Conservation (phyloP, 23 tunicate species). For the Halocynthia aurantium region DNA sequence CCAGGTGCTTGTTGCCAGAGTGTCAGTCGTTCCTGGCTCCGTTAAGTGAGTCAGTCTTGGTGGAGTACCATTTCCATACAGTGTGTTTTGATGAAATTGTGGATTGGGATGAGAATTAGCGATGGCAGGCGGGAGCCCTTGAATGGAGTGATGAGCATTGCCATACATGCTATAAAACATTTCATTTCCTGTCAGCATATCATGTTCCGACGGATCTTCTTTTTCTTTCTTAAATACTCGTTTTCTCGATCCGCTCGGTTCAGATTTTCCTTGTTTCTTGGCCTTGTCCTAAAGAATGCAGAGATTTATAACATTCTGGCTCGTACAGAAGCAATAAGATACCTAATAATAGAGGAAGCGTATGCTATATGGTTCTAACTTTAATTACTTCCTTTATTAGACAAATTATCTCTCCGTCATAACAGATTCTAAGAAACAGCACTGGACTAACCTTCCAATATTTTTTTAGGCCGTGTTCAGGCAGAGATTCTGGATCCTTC, state of each 20-base stretch:
- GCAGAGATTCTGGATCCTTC: constrained; percentile 86
- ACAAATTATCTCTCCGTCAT: background rate
- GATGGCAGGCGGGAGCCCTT: background rate
- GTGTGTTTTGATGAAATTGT: constrained; percentile 1
- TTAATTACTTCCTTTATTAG: constrained; percentile 10
- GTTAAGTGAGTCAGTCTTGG: background rate
- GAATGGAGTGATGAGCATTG: background rate
- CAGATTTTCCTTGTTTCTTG: constrained; percentile 32
- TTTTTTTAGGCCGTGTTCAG: constrained; percentile 91
- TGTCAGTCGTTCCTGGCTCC: constrained; percentile 1
- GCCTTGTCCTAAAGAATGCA: constrained; percentile 56
- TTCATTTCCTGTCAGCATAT: constrained; percentile 27
- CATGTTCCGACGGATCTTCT: constrained; percentile 5
- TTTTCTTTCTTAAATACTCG: constrained; percentile 7
- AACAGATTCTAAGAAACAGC: background rate
- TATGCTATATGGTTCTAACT: background rate
- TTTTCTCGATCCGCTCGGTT: too few species aligned
- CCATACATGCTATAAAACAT: constrained; percentile 19
- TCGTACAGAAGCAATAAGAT: background rate
- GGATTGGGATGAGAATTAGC: background rate
- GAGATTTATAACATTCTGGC: background rate
- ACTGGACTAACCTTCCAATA: constrained; percentile 79
- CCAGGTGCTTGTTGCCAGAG: background rate
- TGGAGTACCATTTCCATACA: background rate
- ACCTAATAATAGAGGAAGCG: background rate